Evolutionary conservation across 1,140 invertebrate species (phyloP).

Genomic region (Tetragonula clypearis): DNA sequence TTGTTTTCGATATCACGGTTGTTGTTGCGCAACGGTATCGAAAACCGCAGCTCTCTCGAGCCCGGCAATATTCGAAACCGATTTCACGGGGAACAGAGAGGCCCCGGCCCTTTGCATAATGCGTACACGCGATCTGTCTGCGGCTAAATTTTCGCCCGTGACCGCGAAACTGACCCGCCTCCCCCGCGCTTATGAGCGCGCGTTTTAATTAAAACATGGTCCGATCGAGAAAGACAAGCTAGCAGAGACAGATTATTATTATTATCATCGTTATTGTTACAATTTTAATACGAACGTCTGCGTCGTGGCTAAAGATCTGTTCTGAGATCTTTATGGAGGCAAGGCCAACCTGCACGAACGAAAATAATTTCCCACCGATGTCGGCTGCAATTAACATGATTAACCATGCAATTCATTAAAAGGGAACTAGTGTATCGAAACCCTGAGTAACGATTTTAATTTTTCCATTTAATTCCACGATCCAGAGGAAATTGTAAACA

Average conservation of each 20-base stretch:
- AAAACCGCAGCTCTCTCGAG: slow-evolving; percentile 1
- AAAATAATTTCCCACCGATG: neutral
- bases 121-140: neutral
- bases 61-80: slow-evolving; percentile 10
- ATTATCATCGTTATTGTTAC: slow-evolving; percentile 1
- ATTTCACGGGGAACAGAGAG: neutral
- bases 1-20: neutral
- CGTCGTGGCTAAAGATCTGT: neutral
- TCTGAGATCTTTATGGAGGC: neutral
- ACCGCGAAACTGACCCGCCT: neutral
- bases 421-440: neutral
- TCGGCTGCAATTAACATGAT: neutral
- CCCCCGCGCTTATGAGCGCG: neutral
- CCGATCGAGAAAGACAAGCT: neutral
- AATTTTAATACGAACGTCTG: neutral
- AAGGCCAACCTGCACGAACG: neutral
- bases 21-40: neutral
- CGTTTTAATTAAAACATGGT: neutral
- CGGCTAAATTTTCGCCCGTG: neutral
- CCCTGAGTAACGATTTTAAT: too few species aligned
- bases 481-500: neutral
- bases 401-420: neutral
- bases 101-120: neutral
- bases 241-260: neutral
- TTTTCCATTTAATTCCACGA: neutral